phyloP scores from a whole-genome alignment of 2,888 invertebrate species.

The Drosophila flavopinicola region DNA sequence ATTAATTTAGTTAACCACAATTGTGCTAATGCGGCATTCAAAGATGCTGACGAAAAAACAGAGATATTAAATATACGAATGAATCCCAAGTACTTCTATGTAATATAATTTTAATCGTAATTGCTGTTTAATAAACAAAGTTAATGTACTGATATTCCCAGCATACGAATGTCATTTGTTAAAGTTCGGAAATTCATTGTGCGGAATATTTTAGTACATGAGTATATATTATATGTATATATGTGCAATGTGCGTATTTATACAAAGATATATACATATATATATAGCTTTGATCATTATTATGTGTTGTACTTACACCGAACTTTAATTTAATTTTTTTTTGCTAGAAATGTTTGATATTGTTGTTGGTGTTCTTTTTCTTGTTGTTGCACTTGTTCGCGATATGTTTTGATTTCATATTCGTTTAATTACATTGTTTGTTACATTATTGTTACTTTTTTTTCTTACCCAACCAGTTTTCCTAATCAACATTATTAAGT shows the following conservation, averaged over 20 bases:
- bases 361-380: constrained; percentile 12
- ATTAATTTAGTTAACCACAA: neutral
- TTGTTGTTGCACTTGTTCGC: constrained; percentile 17
- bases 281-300: neutral
- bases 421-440: neutral
- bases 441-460: neutral
- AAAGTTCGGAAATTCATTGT: constrained; percentile 3
- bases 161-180: neutral
- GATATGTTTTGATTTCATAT: constrained; percentile 1
- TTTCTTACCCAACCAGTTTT: neutral
- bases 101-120: constrained; percentile 2
- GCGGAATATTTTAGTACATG: neutral
- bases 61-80: neutral
- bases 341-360: constrained; percentile 25
- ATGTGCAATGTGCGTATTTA: neutral
- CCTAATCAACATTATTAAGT: neutral
- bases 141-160: neutral
- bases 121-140: neutral
- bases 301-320: neutral
- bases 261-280: constrained; percentile 3
- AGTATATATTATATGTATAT: neutral
- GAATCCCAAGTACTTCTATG: neutral
- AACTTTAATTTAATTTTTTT: neutral
- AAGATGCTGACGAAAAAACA: neutral
- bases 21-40: constrained; percentile 20